Base-by-base conservation (phyloP, 1,140 invertebrate species). In the Calycopis cecrops region DNA sequence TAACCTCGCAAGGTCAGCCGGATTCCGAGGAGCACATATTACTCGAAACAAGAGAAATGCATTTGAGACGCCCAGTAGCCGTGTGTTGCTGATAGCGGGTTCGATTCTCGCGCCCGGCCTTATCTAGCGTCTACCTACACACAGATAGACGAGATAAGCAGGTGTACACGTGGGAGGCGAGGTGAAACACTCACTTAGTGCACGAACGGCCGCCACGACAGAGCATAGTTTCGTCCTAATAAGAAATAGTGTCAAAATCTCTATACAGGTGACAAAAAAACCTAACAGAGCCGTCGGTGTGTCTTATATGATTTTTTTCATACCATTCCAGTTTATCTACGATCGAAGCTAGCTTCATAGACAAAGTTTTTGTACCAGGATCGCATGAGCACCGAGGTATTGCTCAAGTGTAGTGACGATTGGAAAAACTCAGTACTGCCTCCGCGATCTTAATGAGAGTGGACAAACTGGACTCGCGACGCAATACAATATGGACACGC, bases 381-480 rank as follows among this genome's bases (percentile, higher is more conserved):
- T n/a, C 55, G 38, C 72, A 85, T 60, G 61, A 71, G 55, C 51
- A 9, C 35, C 52, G 38, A 64, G 59, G 73, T 62, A 60, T 65
- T 56, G 55, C 47, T 64, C 53, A 55, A 62, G 58, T 73, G 68
- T 72, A 74, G 65, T 68, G 69, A 62, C 62, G 70, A 75, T 53
- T 63, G 74, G 73, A 80, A 85, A 82, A 85, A 84, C 71, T 71
- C 69, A 72, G 63, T 67, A 74, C 66, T 73, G 76, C 21, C 21
- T 28, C 21, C 69, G 62, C 67, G 69, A 76, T 85, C 78, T 80
- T 83, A 85, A 85, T 83, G 79, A 85, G 79, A 83, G 75, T 83
- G 76, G 82, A 83, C 79, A 83, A 85, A 85, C 82, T 76, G 79
- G 82, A 71, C 72, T 62, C 53, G 56, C 64, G 69, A 79, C 71